Conservation (phyloP, 2,797 vertebrate species). For the Bradypodion ventrale region DNA sequence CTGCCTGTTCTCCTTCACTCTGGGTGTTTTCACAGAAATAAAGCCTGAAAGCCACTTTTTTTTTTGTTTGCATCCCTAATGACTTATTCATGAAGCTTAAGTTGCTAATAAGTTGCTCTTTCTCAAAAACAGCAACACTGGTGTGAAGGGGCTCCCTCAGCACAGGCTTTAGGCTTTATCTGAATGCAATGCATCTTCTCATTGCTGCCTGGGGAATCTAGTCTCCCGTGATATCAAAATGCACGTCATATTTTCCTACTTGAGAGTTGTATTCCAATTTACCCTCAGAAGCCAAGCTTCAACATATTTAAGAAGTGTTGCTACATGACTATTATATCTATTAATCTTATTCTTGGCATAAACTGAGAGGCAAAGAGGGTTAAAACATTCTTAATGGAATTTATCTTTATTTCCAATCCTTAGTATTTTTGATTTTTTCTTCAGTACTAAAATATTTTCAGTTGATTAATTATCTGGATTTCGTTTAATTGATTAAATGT, state of each 20-base stretch:
- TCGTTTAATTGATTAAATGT: neutral
- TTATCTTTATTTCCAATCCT: neutral
- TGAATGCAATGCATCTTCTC: neutral
- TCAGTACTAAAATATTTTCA: neutral
- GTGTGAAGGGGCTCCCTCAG: neutral
- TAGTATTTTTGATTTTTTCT: conserved; percentile 6
- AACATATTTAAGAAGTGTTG: neutral
- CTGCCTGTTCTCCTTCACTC: neutral
- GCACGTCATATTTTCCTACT: too few relatives aligned
- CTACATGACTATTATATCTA: neutral
- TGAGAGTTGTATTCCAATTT: too few relatives aligned
- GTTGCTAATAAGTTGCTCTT: neutral
- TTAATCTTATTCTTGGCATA: neutral
- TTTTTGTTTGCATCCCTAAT: neutral
- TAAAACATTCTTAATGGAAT: neutral
- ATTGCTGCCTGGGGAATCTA: too few relatives aligned
- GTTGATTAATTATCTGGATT: neutral
- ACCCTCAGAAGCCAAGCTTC: neutral
- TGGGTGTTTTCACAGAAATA: neutral
- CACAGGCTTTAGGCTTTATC: neutral
- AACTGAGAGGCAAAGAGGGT: neutral
- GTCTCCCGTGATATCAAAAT: too few relatives aligned
- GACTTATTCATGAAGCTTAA: neutral
- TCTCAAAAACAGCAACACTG: neutral
- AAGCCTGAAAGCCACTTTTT: neutral